Base-by-base conservation (phyloP, 2,888 invertebrate genomes). In the Stomorhina lunata region DNA sequence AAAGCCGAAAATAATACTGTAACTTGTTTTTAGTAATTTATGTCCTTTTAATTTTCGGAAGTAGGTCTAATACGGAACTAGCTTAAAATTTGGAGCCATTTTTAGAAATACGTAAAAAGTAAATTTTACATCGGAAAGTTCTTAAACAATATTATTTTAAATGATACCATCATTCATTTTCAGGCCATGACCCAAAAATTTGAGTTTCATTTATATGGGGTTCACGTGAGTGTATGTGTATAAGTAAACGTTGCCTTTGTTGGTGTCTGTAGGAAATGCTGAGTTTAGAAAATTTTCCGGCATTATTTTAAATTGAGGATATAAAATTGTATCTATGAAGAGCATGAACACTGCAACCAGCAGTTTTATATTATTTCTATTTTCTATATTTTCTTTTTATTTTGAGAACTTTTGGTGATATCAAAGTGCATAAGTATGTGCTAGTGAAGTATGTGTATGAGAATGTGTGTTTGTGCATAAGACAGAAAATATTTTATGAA, bases 281-380 rank as follows among this genome's bases (percentile, higher is more conserved):
- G 82, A 82, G 78, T 75, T 82, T 82, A 75, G 82, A 82, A 79
- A 82, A 82, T 82, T 82, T 79, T 82, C 82, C 82, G 82, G 82
- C 75, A 71, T 75, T 82, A 82, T 79, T 79, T 79, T 79, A 78
- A 82, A 82, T 82, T 79, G 69, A 82, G 82, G 82, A 79, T 79
- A 75, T 75, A 78, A 78, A 75, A 75, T 79, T 71, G 66, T 48
- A 61, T 32, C 10, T 20, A 25, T 32, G 43, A 63, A 53, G 43
- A 43, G 15, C 22, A 61, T 32, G 32, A 50, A 48, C 43, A 78
- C 53, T 57, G 66, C 61, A 69, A 63, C 61, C 77, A 78, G 69
- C 69, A 78, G 43, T 53, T 69, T 75, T 55, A 57, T 66, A 53
- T 66, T 17, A 9, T 65, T 48, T 17, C 17, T n/a, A n/a, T 3